Evolutionary conservation across 2,113 vertebrate genomes (phyloP), one percentile per base, ranked within the genome.

Genomic region (Oostethus manadensis): DNA sequence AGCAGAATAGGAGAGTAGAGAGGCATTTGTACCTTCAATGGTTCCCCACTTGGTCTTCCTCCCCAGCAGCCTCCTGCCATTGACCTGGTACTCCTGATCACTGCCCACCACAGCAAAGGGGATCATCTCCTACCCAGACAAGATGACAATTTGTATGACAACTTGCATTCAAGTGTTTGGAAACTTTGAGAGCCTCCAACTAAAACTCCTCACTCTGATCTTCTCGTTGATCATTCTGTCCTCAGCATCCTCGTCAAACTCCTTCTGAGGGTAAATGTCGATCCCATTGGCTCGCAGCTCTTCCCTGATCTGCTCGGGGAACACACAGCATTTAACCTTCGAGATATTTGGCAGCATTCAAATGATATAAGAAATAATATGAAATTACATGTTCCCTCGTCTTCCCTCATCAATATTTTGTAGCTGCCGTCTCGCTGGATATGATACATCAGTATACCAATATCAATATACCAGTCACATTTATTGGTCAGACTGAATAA

Each of bases 41-140:
- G 94, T 98, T 78, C 97, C 97, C 96, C 97, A 99, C 60, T 98
- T 98, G 72, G 97, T 99, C 83, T 98, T 99, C 71, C 97, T 92
- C 54, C 97, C 96, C 51, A 98, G 91, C 77, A 99, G 93, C 83
- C 96, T 88, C 80, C 93, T 92, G 78, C 97, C 97, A 0, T 99
- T 98, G 64, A 98, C 93, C 76, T 98, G 97, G 81, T 98, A 98
- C 75, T 99, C 96, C 60, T 98, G 96, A 83, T 99, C 94, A 51
- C 97, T 99, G 77, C 97, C 97, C 71, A 99, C 97, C 78, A 99
- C 96, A 0, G 97, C 97, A 57, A 99, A 99, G 0, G 97, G 97
- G 70, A 98, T 98, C 95, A 98, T 98, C 88, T 97, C 97, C 97
- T 99, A 55, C 21, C 23, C 62, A 23, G 2, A 56, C 18, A 60